phyloP scores from a whole-genome alignment of 1,140 invertebrate species.

The Musca domestica region DNA sequence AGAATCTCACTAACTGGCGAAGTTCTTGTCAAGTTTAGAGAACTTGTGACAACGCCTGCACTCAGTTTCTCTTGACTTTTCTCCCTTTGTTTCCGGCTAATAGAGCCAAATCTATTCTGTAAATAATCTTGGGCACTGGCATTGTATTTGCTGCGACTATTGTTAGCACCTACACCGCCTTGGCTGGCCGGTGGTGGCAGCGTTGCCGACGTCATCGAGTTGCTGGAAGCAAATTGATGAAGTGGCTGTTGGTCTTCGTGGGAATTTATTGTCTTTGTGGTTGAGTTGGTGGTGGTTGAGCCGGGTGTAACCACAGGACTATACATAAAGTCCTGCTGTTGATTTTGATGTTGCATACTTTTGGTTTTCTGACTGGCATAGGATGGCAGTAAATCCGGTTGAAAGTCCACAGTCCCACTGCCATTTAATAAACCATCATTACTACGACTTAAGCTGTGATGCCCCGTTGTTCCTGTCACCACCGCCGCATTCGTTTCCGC shows the following conservation, averaged over 20 bases:
- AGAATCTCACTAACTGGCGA: constrained; percentile 1
- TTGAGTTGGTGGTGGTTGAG: neutral
- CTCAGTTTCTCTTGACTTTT: constrained; percentile 17
- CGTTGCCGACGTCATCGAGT: constrained; percentile 1
- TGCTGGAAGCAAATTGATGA: constrained; percentile 13
- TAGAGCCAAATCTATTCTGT: constrained; percentile 33
- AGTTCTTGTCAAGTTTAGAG: constrained; percentile 17
- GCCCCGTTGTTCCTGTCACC: constrained; percentile 1
- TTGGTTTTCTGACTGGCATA: constrained; percentile 24
- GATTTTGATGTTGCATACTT: constrained; percentile 13
- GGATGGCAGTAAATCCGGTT: constrained; percentile 35
- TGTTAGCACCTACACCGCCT: neutral
- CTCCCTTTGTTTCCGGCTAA: constrained; percentile 8
- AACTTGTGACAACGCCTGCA: constrained; percentile 20
- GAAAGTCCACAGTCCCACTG: constrained; percentile 28
- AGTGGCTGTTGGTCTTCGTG: constrained; percentile 24
- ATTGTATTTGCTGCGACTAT: constrained; percentile 33
- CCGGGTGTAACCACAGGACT: constrained; percentile 22
- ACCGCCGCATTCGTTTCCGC: constrained; percentile 13
- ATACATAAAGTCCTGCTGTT: constrained; percentile 26
- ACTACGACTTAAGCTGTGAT: constrained; percentile 2
- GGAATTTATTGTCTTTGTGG: constrained; percentile 28
- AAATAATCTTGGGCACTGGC: constrained; percentile 39
- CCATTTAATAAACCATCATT: constrained; percentile 12
- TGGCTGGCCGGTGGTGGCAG: neutral